A percentile compares a stretch with the other conserved stretches of the same genome.
phyloP scores from a whole-genome alignment of 2,113 vertebrate genomes.

The Boulengeromyrus knoepffleri region DNA sequence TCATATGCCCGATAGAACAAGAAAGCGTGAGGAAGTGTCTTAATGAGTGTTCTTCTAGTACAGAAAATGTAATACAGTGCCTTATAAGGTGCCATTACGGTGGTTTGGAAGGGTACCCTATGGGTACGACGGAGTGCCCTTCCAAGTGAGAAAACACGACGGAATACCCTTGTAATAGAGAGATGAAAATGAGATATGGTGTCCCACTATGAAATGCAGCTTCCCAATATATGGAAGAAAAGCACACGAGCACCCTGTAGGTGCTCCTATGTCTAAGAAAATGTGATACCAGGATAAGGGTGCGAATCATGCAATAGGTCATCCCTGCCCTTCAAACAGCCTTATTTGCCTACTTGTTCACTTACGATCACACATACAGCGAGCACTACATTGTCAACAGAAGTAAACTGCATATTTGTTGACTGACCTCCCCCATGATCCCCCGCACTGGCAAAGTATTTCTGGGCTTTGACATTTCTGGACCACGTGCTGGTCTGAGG shows the following conservation, averaged over 20 bases:
- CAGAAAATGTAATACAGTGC: not conserved
- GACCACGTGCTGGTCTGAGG: not conserved
- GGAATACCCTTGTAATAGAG: not conserved
- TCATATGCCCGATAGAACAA: not conserved
- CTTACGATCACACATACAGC: not conserved
- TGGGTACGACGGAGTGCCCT: not conserved
- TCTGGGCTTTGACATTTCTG: not conserved
- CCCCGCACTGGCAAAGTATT: not conserved
- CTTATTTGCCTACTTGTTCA: not conserved
- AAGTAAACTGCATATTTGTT: not conserved
- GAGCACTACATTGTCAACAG: not conserved
- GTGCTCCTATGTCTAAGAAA: not conserved
- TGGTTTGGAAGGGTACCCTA: not conserved
- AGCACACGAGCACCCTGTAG: not conserved
- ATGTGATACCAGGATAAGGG: not conserved
- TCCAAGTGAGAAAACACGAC: not conserved
- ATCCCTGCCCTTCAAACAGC: not conserved
- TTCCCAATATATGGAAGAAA: not conserved
- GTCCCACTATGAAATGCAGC: not conserved
- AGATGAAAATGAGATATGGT: not conserved
- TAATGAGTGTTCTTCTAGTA: not conserved
- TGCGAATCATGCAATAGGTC: not conserved
- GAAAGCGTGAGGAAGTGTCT: not conserved
- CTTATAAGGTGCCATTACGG: not conserved
- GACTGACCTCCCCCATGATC: not conserved